These are phyloP conservation scores for Denticeps clupeoides DNA, from an alignment of 2,797 vertebrate genomes.

Conservation along the genomic window DNA sequence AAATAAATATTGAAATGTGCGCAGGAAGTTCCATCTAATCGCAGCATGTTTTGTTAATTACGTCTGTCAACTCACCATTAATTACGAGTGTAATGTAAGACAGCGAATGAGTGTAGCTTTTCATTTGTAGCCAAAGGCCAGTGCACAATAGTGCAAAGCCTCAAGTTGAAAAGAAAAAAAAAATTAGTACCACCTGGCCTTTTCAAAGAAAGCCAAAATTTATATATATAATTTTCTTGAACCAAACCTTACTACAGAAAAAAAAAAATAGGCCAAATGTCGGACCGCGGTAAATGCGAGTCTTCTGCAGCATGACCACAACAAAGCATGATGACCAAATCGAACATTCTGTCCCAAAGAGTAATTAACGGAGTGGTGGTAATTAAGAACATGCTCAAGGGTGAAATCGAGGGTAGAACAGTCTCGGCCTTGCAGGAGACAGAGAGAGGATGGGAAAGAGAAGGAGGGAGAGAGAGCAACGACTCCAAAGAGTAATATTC, in stretches of 20 bases:
- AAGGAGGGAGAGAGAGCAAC: slow-evolving; percentile 1
- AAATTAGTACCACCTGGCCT: slow-evolving; percentile 1
- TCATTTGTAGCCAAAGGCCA: slow-evolving; percentile 20
- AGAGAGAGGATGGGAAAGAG: slow-evolving; percentile 1
- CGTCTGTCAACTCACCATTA: slow-evolving; percentile 40
- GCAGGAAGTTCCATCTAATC: slow-evolving; percentile 40
- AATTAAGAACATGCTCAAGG: slow-evolving; percentile 21
- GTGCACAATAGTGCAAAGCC: slow-evolving; percentile 3
- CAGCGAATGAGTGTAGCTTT: slow-evolving; percentile 28
- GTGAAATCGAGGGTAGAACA: slow-evolving; percentile 12
- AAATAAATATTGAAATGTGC: slow-evolving; percentile 39
- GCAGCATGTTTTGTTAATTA: slow-evolving; percentile 40
- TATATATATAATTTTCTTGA: too few species aligned
- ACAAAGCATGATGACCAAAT: slow-evolving; percentile 2
- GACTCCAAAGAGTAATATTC: not conserved
- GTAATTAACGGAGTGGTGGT: slow-evolving; percentile 18
- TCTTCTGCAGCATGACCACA: slow-evolving; percentile 6
- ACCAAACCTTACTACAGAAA: slow-evolving; percentile 11
- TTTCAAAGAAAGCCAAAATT: slow-evolving; percentile 14
- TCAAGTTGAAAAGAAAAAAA: not conserved
- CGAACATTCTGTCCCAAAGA: slow-evolving; percentile 13
- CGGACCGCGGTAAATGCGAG: too few species aligned
- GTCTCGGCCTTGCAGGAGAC: slow-evolving; percentile 6
- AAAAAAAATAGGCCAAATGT: slow-evolving; percentile 14
- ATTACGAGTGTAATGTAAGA: slow-evolving; percentile 33